Base-by-base conservation (phyloP, 2,888 invertebrate species). In the Lamellibrachia satsuma region DNA sequence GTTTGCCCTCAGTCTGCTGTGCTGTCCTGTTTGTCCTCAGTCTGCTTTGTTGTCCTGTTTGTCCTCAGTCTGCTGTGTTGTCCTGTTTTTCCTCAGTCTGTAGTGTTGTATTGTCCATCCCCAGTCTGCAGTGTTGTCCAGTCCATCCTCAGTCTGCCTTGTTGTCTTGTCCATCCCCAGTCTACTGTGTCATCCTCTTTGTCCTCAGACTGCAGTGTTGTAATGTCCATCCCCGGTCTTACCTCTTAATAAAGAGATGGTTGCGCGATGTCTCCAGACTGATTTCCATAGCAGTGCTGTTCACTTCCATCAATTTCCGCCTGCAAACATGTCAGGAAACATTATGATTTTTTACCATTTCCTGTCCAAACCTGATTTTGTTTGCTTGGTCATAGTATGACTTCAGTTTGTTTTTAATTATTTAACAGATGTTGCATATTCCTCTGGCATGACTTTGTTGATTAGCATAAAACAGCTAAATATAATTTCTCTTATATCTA, bases 191-290 rank as follows among this genome's bases (percentile, higher is more conserved):
- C 3, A 3, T 55, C 55, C 2, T 55, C 55, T 3, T 55, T 55
- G 3, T 55, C 3, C 55, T 55, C 2, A 55, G 55, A 3, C 2
- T 55, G 3, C 55, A 3, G 55, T 55, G 55, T 55, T 55, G 3
- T 55, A 7, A 39, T 39, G 8, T 55, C 55, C 7, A 9, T 55
- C 55, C 9, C 1, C 55, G 3, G 55, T 55, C 96, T 95, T 95
- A 99, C 96, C 98, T 98, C 3, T 98, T 98, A 91, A 99, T 98
- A 91, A 98, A 97, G 93, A 98, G 97, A 95, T 98, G 98, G 95
- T 99, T 98, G 91, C 98, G 97, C 96, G 98, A 98, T 0, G 98
- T 98, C 95, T 99, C 99, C 95, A 99, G 97, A 75, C 98, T 98
- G 91, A 99, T 97, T 2, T 98, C 98, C 94, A 99, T 97, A 92